Evolutionary conservation across 2,797 vertebrate species (phyloP).

Genomic region (Syngnathus acus): DNA sequence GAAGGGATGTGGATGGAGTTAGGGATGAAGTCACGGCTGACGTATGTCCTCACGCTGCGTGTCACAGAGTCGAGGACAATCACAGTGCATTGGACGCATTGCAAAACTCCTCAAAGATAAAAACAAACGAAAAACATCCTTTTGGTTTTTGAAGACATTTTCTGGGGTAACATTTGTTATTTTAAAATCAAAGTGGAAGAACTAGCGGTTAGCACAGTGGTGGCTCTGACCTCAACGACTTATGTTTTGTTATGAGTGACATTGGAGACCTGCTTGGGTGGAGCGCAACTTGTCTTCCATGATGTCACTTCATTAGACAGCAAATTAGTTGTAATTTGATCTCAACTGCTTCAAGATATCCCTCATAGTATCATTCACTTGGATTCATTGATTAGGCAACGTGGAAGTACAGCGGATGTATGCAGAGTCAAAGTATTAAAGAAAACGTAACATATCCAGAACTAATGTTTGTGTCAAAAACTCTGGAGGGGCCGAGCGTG

Average conservation of each 20-base stretch:
- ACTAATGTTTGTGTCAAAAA: neutral
- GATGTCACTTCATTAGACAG: neutral
- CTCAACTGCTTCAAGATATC: neutral
- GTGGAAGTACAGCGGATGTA: neutral
- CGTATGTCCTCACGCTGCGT: slow-evolving; percentile 46
- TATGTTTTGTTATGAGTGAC: no score
- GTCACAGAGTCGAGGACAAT: slow-evolving; percentile 54
- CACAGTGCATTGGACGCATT: slow-evolving; percentile 51
- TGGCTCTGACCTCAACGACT: no score
- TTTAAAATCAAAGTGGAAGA: no score
- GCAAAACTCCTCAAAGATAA: neutral
- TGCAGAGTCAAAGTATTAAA: neutral
- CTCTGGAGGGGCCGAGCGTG: neutral
- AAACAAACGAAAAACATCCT: neutral
- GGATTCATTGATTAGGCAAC: neutral
- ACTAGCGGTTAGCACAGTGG: no score
- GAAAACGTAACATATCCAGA: neutral
- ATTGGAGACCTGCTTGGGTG: no score
- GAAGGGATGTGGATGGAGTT: no score
- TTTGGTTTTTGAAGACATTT: neutral
- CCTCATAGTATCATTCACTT: no score
- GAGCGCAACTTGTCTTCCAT: no score
- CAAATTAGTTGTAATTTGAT: neutral
- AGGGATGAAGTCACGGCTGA: slow-evolving; percentile 38
- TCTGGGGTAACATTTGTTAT: no score